These are phyloP conservation scores for Trichonephila inaurata DNA, from an alignment of 1,140 invertebrate species.

Conservation along the genomic window DNA sequence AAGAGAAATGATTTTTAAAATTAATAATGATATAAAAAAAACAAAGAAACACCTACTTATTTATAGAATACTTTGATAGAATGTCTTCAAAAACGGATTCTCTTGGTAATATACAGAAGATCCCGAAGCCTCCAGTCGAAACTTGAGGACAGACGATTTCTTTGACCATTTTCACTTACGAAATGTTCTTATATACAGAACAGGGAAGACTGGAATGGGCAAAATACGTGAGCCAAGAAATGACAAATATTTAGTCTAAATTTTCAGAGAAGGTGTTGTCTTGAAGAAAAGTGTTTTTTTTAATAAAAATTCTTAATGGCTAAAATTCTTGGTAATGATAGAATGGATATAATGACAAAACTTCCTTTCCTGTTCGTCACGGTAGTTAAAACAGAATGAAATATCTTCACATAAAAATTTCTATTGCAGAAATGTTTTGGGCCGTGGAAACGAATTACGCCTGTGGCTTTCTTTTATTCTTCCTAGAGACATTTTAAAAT, in stretches of 20 bases:
- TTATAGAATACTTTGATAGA: too few species aligned
- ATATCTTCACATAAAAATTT: neutral
- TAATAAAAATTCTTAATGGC: neutral
- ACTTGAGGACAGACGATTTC: neutral
- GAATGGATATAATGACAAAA: neutral
- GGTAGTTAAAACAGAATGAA: neutral
- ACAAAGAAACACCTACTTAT: too few species aligned
- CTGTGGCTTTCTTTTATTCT: too few species aligned
- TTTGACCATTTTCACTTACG: neutral
- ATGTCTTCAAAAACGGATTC: too few species aligned
- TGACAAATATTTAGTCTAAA: neutral
- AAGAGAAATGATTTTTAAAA: too few species aligned
- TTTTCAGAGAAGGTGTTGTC: neutral
- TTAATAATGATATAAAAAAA: too few species aligned
- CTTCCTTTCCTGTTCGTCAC: slow-evolving; percentile 2
- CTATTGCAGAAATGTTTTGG: neutral
- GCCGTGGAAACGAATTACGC: too few species aligned
- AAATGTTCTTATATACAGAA: neutral
- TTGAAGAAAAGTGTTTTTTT: neutral
- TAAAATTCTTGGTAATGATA: neutral
- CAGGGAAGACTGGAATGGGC: neutral
- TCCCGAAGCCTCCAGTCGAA: too few species aligned
- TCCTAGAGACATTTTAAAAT: too few species aligned
- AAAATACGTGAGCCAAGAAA: neutral
- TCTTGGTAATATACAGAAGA: too few species aligned